Conservation (phyloP, 1,140 invertebrate species). For the Pseudomyrmex concolor region DNA sequence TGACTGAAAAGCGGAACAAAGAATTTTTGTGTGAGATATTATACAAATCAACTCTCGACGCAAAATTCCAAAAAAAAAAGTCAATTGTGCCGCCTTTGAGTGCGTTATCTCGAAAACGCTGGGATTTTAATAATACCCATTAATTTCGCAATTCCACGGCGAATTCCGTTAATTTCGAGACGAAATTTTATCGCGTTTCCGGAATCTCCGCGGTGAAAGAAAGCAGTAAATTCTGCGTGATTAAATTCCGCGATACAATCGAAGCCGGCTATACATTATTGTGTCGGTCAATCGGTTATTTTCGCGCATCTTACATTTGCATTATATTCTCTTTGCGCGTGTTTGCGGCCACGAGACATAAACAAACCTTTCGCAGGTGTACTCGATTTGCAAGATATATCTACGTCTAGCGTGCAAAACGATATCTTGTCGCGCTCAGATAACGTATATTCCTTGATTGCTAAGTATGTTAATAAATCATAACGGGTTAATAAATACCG, state of each 20-base stretch:
- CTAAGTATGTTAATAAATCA: constrained; percentile 29
- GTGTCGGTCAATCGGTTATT: constrained; percentile 29
- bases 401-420: not conserved
- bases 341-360: not conserved
- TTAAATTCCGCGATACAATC: not conserved
- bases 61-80: not conserved
- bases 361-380: constrained; percentile 33
- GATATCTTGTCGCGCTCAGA: constrained; percentile 14
- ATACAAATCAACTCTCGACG: too few species aligned
- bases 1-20: too few species aligned
- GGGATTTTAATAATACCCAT: not conserved
- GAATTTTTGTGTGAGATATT: too few species aligned
- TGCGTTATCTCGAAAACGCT: not conserved
- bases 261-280: constrained; percentile 29
- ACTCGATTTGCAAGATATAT: constrained; percentile 27
- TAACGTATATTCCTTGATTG: not conserved
- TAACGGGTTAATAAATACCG: constrained; percentile 3
- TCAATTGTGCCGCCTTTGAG: not conserved
- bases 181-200: constrained; percentile 8
- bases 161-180: not conserved
- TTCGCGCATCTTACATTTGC: constrained; percentile 13
- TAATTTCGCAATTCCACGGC: not conserved
- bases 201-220: constrained; percentile 13
- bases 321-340: constrained; percentile 21
- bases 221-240: not conserved